Percentiles rank a stretch among this genome's conserved stretches.
Conservation (phyloP, 2,797 vertebrate genomes). For the Enteromius argenteus region DNA sequence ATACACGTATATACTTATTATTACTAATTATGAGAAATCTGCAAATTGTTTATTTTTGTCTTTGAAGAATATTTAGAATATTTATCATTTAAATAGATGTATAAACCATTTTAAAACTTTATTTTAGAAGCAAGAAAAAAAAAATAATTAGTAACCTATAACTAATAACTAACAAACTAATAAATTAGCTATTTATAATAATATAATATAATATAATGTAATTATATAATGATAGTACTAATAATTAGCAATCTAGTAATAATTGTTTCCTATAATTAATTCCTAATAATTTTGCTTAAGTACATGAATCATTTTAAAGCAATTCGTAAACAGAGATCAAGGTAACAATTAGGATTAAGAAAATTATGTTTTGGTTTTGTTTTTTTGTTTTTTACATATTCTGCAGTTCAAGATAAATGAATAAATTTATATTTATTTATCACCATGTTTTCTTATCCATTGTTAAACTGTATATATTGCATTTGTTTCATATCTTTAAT, state of each 20-base stretch:
- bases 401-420: not conserved
- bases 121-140: not conserved
- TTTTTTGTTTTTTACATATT: not conserved
- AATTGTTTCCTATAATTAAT: not conserved
- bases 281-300: not conserved
- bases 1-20: not conserved
- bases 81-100: not conserved
- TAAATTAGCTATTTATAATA: not conserved
- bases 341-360: not conserved
- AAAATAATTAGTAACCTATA: not conserved
- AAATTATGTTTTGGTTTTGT: not conserved
- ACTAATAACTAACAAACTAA: not conserved
- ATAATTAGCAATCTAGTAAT: not conserved
- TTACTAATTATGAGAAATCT: not conserved
- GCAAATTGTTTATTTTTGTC: not conserved
- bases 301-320: not conserved
- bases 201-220: not conserved
- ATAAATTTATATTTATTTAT: not conserved
- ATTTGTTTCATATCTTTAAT: not conserved
- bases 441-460: not conserved
- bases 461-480: not conserved
- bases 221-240: not conserved
- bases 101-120: not conserved
- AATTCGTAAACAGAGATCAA: not conserved
- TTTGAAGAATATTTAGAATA: not conserved